Evolutionary conservation across 2,888 invertebrate species (phyloP).

Genomic region (Lumbricus terrestris): DNA sequence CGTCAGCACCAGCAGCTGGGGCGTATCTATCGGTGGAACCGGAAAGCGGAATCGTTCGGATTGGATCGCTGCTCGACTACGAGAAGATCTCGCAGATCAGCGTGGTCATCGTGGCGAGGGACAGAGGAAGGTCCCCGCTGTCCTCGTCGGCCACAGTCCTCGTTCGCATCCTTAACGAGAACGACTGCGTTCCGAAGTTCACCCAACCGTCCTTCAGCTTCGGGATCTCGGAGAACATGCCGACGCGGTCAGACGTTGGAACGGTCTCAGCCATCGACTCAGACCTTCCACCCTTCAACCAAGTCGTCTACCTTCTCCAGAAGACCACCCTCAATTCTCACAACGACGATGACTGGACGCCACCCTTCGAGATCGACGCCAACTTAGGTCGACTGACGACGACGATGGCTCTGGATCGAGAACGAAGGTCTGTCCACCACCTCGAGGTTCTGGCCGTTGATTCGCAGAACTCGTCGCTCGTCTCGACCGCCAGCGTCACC

Average conservation of each 20-base stretch:
- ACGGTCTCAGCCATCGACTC: conserved; percentile 30
- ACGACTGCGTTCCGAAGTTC: conserved; percentile 35
- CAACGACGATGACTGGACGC: conserved; percentile 45
- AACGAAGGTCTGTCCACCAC: conserved; percentile 31
- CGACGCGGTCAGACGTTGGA: conserved; percentile 31
- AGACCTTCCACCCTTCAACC: conserved; percentile 32
- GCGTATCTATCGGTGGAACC: conserved; percentile 15
- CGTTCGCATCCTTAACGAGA: conserved; percentile 28
- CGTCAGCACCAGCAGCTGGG: background rate
- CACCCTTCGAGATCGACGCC: conserved; percentile 68
- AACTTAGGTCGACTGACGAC: conserved; percentile 82
- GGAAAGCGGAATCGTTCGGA: conserved; percentile 17
- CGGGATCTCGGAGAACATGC: conserved; percentile 31
- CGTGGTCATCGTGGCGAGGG: conserved; percentile 21
- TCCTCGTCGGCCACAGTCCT: conserved; percentile 19
- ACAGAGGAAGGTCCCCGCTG: conserved; percentile 23
- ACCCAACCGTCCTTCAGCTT: conserved; percentile 26
- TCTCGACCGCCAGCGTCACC: conserved; percentile 30
- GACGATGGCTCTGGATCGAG: conserved; percentile 58
- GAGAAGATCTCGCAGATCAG: background rate
- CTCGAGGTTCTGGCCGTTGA: conserved; percentile 22
- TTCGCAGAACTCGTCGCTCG: conserved; percentile 19
- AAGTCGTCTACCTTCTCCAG: conserved; percentile 23
- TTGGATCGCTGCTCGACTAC: conserved; percentile 12
- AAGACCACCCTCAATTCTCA: background rate